Base-by-base conservation (phyloP, 2,888 invertebrate species). In the Agriopis marginaria region DNA sequence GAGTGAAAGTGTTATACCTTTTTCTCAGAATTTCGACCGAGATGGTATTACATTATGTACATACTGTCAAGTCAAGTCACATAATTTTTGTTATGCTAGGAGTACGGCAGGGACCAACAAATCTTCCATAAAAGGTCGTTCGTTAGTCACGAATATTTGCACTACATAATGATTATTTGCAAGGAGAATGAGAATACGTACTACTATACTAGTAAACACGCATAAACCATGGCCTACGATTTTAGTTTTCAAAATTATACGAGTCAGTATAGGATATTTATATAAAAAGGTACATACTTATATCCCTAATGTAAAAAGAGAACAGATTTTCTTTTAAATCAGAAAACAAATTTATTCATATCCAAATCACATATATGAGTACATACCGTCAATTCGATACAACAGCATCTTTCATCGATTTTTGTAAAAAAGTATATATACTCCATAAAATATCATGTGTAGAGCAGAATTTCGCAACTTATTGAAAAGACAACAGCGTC, bases 11-110 rank as follows among this genome's bases (percentile, higher is more conserved):
- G 0, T 1, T 42, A 10, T 44, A 44, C 11, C 47, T 32, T 50
- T 9, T 60, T 54, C 60, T 61, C 51, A 60, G 55, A 67, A 56
- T 32, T 61, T 45, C 11, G 14, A n/a, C 50, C 42, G 56, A 56
- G 45, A 4, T 32, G 14, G 44, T 23, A 44, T 45, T 56, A 56
- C 55, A 67, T 62, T 67, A 67, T 61, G 49, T 56, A 62, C 62
- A 67, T 62, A 39, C 49, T 66, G 56, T 56, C 54, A 56, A 56
- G 44, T 23, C 56, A 45, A 62, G 56, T 39, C 54, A 54, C 54
- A 63, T 67, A 67, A 67, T 63, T 63, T 45, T 58, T 23, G 63
- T 63, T 40, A 47, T 44, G 7, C 58, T 53, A 23, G 63, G 67
- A 45, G 51, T 51, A 54, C 54, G 42, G 23, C 8, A 47, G 63